Conservation (phyloP, 2,113 vertebrate genomes). For the Alexandromys fortis region DNA sequence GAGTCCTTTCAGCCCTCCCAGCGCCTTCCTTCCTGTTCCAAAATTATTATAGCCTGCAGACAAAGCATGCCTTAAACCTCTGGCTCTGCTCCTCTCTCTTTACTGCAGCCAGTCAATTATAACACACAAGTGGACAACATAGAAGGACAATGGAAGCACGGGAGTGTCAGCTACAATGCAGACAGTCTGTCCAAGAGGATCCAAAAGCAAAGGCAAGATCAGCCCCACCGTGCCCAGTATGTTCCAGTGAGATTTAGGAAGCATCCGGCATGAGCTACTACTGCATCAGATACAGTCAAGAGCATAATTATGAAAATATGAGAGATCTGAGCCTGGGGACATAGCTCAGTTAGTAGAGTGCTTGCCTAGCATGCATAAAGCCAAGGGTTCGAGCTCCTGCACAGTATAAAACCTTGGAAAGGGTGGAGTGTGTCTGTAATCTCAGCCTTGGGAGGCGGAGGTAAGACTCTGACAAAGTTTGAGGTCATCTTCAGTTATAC, state of each 20-base stretch:
- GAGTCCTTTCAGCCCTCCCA: background rate
- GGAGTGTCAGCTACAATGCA: background rate
- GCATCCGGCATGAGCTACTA: background rate
- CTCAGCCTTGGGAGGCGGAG: too few relatives aligned
- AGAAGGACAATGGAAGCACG: background rate
- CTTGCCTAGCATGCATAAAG: background rate
- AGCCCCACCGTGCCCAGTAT: background rate
- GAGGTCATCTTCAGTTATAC: background rate
- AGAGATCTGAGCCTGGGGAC: background rate
- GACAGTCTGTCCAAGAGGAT: background rate
- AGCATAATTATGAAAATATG: conserved; percentile 23
- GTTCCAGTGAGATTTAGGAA: background rate
- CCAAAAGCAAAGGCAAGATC: conserved; percentile 4
- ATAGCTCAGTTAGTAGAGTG: background rate
- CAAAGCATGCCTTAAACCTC: background rate
- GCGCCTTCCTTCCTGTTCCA: conserved; percentile 36
- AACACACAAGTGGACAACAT: background rate
- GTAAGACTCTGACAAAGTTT: background rate
- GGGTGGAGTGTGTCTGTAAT: background rate
- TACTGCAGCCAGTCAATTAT: background rate
- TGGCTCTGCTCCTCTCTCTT: conserved; percentile 16
- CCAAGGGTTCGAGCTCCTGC: background rate
- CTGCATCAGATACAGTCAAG: background rate
- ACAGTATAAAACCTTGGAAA: background rate
- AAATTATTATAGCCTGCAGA: conserved; percentile 29